Evolutionary conservation across 2,888 invertebrate genomes (phyloP), one percentile per base, ranked within the genome.

Genomic region (Adelognathus sp.): DNA sequence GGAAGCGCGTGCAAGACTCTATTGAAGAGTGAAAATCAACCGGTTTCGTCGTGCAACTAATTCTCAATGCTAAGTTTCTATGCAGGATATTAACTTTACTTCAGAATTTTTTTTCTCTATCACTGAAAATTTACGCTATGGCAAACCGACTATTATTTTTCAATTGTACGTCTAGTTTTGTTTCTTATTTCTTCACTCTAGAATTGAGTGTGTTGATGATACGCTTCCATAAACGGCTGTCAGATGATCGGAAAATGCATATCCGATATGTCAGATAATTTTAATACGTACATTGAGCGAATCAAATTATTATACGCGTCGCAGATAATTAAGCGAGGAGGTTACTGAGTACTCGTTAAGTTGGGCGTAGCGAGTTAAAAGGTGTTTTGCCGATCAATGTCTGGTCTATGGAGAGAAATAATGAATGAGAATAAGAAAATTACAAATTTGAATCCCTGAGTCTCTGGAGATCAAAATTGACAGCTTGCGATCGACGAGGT

Each of bases 241-340:
- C 85, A 83, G 81, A 83, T 85, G 80, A 79, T 73, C 81, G 83
- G 82, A 81, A 78, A 36, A 79, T 79, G 80, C 67, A 60, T 75
- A 74, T 60, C 79, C 69, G 69, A 24, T 29, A 11, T 18, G 11
- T 31, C 29, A 44, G 1, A 46, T 44, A 24, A 14, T 52, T 16
- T 16, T 44, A 29, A 6, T 18, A 41, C 11, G 14, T 60, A 18
- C 31, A 46, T 31, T 31, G 1, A 21, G 27, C 27, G 31, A 31
- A 24, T 2, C 18, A 44, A 16, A 44, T 41, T 18, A 9, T 16
- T 44, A 6, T 16, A 14, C 1, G 39, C n/a, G n/a, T n/a, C n/a
- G n/a, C n/a, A n/a, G n/a, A n/a, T n/a, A n/a, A n/a, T n/a, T n/a
- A n/a, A n/a, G n/a, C n/a, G n/a, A n/a, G n/a, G n/a, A n/a, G n/a